Conservation (phyloP, 2,888 invertebrate species). For the Synergus japonicus region DNA sequence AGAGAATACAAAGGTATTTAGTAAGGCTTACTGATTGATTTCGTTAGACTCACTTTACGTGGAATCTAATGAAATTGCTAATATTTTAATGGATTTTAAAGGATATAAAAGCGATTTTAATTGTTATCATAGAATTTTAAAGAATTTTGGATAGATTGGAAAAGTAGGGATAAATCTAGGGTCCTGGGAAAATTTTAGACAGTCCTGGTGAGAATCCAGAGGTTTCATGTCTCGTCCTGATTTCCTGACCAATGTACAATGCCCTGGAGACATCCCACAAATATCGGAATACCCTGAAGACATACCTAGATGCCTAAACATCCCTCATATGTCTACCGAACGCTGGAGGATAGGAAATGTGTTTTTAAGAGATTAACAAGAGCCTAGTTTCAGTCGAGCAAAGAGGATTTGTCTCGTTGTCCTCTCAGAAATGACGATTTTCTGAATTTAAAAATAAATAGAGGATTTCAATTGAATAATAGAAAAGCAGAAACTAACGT, state of each 20-base stretch:
- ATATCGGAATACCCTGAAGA: constrained; percentile 33
- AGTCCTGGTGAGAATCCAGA: constrained; percentile 15
- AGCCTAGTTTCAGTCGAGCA: constrained; percentile 27
- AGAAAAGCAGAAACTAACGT: constrained; percentile 11
- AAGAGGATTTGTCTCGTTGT: constrained; percentile 31
- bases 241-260: constrained; percentile 21
- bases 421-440: constrained; percentile 31
- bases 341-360: constrained; percentile 34
- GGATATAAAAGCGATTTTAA: no score
- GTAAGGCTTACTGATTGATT: no score
- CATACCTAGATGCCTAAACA: constrained; percentile 23
- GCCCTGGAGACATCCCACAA: constrained; percentile 37
- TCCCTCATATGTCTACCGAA: constrained; percentile 28
- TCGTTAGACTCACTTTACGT: no score
- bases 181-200: constrained; percentile 2
- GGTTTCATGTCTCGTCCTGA: constrained; percentile 18
- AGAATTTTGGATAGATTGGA: no score
- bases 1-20: no score
- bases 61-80: no score
- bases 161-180: not conserved
- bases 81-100: no score
- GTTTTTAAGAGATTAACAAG: constrained; percentile 38
- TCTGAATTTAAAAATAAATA: constrained; percentile 38
- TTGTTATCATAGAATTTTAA: no score
- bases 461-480: constrained; percentile 10